Evolutionary conservation across 2,113 vertebrate species (phyloP).

Genomic region (Oenanthe melanoleuca): DNA sequence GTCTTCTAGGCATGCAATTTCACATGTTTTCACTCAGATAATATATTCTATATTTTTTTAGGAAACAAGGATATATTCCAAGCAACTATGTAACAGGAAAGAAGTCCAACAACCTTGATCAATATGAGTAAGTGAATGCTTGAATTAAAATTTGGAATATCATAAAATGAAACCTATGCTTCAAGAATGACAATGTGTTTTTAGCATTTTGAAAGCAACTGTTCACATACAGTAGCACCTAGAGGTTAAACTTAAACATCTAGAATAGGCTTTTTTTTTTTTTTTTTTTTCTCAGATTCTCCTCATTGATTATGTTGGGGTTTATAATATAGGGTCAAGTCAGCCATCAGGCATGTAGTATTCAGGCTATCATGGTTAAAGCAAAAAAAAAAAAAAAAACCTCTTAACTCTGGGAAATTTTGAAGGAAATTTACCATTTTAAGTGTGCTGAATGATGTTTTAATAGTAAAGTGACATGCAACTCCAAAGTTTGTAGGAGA

Average conservation of each 20-base stretch:
- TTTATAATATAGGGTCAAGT: not conserved
- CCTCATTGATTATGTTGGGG: not conserved
- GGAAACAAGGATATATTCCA: slow-evolving; percentile 91
- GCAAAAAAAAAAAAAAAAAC: not conserved
- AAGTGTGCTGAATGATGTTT: not conserved
- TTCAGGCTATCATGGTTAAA: not conserved
- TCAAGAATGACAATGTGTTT: not conserved
- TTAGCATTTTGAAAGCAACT: not conserved
- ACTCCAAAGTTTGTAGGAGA: not conserved
- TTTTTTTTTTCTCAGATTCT: not conserved
- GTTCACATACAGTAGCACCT: accelerated
- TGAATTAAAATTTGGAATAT: not conserved
- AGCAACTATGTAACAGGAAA: slow-evolving; percentile 93
- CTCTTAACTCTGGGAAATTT: not conserved
- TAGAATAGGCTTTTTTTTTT: not conserved
- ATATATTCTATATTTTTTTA: slow-evolving; percentile 32
- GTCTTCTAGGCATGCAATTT: not conserved
- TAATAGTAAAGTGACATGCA: not conserved
- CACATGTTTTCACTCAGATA: not conserved
- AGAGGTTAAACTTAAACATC: not conserved
- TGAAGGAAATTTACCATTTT: not conserved
- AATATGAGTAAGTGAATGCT: slow-evolving; percentile 87
- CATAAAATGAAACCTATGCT: not conserved
- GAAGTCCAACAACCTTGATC: slow-evolving; percentile 85
- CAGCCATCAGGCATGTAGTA: not conserved